phyloP scores from a whole-genome alignment of 2,888 invertebrate genomes.

The Drosophila rubida region DNA sequence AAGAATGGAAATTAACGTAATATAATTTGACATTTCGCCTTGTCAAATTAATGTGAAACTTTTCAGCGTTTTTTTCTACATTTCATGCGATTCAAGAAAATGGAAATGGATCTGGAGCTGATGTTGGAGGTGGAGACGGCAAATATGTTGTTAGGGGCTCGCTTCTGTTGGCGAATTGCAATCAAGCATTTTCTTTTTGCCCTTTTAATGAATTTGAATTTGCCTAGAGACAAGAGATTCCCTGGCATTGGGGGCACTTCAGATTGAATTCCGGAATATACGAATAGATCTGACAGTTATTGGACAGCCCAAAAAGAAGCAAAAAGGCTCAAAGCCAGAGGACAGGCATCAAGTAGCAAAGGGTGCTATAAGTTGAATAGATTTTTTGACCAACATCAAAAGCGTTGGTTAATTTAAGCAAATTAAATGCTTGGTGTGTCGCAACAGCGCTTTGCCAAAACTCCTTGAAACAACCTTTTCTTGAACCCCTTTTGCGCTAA shows the following conservation, averaged over 20 bases:
- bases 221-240: constrained; percentile 46
- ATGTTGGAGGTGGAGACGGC: not conserved
- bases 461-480: constrained; percentile 20
- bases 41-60: constrained; percentile 67
- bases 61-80: constrained; percentile 23
- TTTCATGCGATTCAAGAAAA: not conserved
- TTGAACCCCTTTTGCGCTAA: constrained; percentile 23
- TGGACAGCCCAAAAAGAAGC: constrained; percentile 49
- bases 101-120: not conserved
- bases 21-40: constrained; percentile 70
- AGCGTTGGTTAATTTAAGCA: not conserved
- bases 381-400: constrained; percentile 3
- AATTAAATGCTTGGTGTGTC: not conserved
- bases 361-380: not conserved
- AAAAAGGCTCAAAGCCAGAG: not conserved
- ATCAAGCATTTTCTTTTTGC: constrained; percentile 41
- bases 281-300: constrained; percentile 63
- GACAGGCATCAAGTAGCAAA: not conserved
- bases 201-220: constrained; percentile 69
- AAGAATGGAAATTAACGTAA: constrained; percentile 68
- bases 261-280: constrained; percentile 57
- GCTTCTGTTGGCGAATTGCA: constrained; percentile 56
- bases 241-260: constrained; percentile 16
- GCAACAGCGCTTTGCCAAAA: not conserved
- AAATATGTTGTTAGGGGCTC: constrained; percentile 30